Evolutionary conservation across 2,113 vertebrate genomes (phyloP), one percentile per base, ranked within the genome.

Genomic region (Clinocottus analis): DNA sequence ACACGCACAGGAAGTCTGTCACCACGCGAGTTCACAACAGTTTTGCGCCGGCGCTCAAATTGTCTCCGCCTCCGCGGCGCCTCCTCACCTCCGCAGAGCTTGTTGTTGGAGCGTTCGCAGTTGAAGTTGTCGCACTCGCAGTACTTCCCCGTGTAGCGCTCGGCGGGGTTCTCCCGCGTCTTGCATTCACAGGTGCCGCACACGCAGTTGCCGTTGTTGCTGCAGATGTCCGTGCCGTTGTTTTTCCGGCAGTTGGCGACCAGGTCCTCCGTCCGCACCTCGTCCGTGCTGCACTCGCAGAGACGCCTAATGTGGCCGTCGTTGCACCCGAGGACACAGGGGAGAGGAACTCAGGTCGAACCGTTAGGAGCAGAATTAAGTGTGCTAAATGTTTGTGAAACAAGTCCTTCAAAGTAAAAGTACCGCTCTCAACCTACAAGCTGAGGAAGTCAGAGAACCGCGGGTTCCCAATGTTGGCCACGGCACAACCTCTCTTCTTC

Each of bases 101-200:
- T 94, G 88, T 97, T 98, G 87, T 96, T 96, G 59, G 96, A 98
- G 74, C 97, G 94, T 86, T 99, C 98, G 12, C 98, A 99, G 94
- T 97, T 99, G 94, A 99, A 99, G 92, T 99, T 99, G 93, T 99
- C 98, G n/a, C 98, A 99, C 87, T 99, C 97, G 27, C 98, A 99
- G 82, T 94, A 98, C 89, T 97, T 97, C n/a, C 98, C 97, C 5
- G 95, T 97, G 90, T 98, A 98, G 29, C 96, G 89, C 90, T 99
- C 98, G 2, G 96, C 94, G 1, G 96, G 95, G 62, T 97, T 98
- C 4, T 97, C 97, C 37, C 97, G 94, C 84, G 97, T 99, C 90
- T 96, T 97, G 82, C 98, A 99, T 6, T 99, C 96, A 1, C 98
- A 99, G 9, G 97, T 97, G 13, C 98, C 98, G 56, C 98, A 99